phyloP scores from a whole-genome alignment of 2,797 vertebrate species.

The Pterois miles region DNA sequence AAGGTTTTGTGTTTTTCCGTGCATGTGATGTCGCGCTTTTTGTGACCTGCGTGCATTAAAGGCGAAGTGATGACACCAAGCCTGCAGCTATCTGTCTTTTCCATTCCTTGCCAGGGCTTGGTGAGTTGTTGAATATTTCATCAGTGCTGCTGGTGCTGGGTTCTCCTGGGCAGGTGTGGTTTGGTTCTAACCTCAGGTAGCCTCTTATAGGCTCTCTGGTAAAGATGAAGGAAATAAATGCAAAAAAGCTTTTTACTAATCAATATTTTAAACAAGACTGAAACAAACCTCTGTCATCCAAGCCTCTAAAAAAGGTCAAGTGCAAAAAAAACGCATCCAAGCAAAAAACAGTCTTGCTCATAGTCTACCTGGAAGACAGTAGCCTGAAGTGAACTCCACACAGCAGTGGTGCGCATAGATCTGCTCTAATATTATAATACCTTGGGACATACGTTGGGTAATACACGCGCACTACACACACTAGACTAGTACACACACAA shows the following conservation, averaged over 20 bases:
- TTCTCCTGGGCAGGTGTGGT: constrained; percentile 38
- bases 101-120: constrained; percentile 36
- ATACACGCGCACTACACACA: not conserved
- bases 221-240: constrained; percentile 22
- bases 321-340: constrained; percentile 6
- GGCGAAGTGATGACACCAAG: constrained; percentile 27
- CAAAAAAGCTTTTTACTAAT: constrained; percentile 16
- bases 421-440: constrained; percentile 12
- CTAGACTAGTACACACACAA: constrained; percentile 2
- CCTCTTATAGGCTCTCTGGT: not conserved
- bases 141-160: constrained; percentile 29
- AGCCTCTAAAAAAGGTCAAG: constrained; percentile 3
- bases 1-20: not conserved
- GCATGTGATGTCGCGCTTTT: not conserved
- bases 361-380: constrained; percentile 18
- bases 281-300: constrained; percentile 7
- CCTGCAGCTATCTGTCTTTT: constrained; percentile 23
- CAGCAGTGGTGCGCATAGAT: constrained; percentile 15
- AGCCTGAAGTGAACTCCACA: constrained; percentile 13
- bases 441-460: constrained; percentile 2
- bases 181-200: constrained; percentile 36
- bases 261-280: constrained; percentile 4
- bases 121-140: constrained; percentile 64
- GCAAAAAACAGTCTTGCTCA: constrained; percentile 21
- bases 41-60: constrained; percentile 9